Conservation (phyloP, 2,797 vertebrate genomes). For the Pristis pectinata region DNA sequence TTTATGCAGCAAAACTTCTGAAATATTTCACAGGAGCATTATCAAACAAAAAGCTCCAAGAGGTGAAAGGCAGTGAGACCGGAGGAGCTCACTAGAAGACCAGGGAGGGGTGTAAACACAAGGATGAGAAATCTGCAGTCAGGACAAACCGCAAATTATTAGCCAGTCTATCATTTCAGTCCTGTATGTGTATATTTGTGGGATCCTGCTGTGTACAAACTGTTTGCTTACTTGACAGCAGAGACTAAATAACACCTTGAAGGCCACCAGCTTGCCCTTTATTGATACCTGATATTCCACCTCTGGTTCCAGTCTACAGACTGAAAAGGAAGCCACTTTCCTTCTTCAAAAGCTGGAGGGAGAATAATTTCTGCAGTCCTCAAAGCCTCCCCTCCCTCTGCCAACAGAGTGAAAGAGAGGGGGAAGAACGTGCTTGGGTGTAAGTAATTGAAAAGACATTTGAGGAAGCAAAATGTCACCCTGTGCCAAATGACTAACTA, state of each 20-base stretch:
- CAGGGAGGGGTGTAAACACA: background rate
- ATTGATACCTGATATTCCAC: background rate
- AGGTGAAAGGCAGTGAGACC: too few species aligned
- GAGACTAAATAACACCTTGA: background rate
- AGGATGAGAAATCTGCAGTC: background rate
- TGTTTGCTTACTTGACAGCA: background rate
- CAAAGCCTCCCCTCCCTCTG: background rate
- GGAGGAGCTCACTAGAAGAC: background rate
- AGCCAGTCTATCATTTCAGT: background rate
- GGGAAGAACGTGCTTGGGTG: background rate
- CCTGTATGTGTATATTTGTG: background rate
- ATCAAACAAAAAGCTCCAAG: too few species aligned
- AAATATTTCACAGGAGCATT: too few species aligned
- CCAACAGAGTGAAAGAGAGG: too few species aligned
- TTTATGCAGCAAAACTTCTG: too few species aligned
- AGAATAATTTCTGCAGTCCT: background rate
- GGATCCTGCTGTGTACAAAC: background rate
- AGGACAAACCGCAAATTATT: background rate
- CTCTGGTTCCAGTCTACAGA: background rate
- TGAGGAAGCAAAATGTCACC: background rate
- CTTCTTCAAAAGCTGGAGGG: background rate
- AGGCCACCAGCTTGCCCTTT: background rate
- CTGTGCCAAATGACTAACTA: background rate
- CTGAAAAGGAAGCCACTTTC: background rate
- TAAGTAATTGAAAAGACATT: background rate